Conservation (phyloP, 1,140 invertebrate genomes). For the Diuraphis noxia region DNA sequence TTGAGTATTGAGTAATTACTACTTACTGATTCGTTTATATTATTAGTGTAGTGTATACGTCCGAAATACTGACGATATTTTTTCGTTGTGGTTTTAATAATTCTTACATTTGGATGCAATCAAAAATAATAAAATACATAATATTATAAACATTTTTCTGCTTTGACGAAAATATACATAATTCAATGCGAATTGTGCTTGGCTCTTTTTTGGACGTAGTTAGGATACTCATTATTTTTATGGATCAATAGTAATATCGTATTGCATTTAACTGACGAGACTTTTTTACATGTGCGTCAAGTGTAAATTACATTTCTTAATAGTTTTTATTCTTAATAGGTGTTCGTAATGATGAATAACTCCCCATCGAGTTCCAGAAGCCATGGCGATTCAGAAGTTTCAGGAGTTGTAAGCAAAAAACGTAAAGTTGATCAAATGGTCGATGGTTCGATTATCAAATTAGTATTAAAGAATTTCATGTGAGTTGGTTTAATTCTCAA, state of each 20-base stretch:
- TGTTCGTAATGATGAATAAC: not conserved
- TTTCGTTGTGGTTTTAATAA: not conserved
- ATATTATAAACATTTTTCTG: not conserved
- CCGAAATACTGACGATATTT: not conserved
- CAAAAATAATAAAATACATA: too few species aligned
- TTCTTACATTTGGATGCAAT: not conserved
- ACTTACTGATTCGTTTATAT: not conserved
- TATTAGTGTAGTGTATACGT: too few species aligned
- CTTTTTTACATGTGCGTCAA: not conserved
- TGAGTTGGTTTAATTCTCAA: not conserved
- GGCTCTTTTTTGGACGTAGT: not conserved
- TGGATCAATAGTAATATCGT: not conserved
- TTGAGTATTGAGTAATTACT: too few species aligned
- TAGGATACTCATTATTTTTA: not conserved
- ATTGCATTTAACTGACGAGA: not conserved
- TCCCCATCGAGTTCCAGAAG: not conserved
- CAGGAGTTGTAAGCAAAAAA: not conserved
- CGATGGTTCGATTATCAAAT: slow-evolving; percentile 14
- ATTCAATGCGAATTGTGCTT: not conserved
- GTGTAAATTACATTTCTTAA: not conserved
- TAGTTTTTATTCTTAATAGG: not conserved
- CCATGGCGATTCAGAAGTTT: not conserved
- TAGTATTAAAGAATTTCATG: slow-evolving; percentile 37
- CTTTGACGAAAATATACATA: not conserved
- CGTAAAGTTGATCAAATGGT: not conserved